Evolutionary conservation across 2,888 invertebrate species (phyloP).

Genomic region (Harpalus rubripes): DNA sequence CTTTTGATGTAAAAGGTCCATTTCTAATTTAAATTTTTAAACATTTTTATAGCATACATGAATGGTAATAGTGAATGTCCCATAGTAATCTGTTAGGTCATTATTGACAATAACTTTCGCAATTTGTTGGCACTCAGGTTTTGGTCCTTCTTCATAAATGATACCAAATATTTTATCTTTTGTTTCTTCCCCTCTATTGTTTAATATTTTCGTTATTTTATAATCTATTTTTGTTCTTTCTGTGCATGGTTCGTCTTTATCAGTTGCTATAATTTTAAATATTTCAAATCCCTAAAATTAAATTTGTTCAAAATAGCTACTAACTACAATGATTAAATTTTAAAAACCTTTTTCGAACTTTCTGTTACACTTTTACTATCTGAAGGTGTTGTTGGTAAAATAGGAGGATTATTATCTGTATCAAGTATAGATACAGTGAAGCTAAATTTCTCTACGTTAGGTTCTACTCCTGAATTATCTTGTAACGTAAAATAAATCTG

Average conservation of each 20-base stretch:
- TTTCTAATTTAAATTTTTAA: not conserved
- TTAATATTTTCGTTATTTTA: constrained; percentile 73
- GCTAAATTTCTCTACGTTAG: not conserved
- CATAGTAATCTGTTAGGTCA: constrained; percentile 80
- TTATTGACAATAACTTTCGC: constrained; percentile 75
- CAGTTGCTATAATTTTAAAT: constrained; percentile 77
- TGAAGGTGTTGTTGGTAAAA: constrained; percentile 73
- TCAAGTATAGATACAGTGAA: constrained; percentile 76
- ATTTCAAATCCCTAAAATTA: constrained; percentile 73
- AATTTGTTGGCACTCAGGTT: constrained; percentile 76
- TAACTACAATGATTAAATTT: not conserved
- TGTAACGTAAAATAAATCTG: constrained; percentile 79
- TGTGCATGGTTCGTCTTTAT: constrained; percentile 79
- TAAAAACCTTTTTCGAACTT: constrained; percentile 1
- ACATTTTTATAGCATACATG: constrained; percentile 75
- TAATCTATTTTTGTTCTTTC: constrained; percentile 80
- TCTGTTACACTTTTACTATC: constrained; percentile 10
- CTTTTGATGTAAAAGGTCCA: too few relatives aligned
- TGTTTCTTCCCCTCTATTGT: constrained; percentile 64
- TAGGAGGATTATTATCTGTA: constrained; percentile 82
- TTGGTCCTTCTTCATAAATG: constrained; percentile 69
- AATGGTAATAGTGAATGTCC: constrained; percentile 79
- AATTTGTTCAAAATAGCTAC: not conserved
- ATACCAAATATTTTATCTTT: constrained; percentile 69
- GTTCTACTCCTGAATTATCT: constrained; percentile 77